Evolutionary conservation across 2,113 vertebrate genomes (phyloP).

Genomic region (Cheirogaleus medius): DNA sequence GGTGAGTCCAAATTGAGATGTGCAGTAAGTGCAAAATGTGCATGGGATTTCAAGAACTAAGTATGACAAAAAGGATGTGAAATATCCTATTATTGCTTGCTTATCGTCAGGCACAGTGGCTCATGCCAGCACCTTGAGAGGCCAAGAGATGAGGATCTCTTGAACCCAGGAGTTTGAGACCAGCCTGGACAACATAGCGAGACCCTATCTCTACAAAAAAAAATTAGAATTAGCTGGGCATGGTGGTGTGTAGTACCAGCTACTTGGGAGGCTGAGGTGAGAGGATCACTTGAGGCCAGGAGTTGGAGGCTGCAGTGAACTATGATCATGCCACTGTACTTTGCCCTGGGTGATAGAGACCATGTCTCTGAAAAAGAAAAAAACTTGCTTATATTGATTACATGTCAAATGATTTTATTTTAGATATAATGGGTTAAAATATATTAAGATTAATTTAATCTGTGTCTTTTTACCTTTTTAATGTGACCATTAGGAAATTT

Average conservation of each 20-base stretch:
- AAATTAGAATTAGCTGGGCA: background rate
- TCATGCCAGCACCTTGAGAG: background rate
- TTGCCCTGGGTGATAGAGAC: too few species aligned
- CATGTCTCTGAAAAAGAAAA: too few species aligned
- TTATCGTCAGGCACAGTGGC: too few species aligned
- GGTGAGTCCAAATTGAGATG: too few species aligned
- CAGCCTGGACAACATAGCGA: background rate
- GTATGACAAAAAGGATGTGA: background rate
- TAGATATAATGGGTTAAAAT: background rate
- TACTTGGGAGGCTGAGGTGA: background rate
- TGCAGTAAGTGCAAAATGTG: background rate
- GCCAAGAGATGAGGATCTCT: background rate
- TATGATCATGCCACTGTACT: background rate
- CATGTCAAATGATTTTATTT: background rate
- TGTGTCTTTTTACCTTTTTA: background rate
- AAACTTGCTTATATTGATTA: background rate
- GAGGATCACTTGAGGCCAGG: background rate
- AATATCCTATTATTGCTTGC: background rate
- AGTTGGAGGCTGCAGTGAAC: background rate
- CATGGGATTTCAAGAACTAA: background rate
- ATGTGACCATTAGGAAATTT: background rate
- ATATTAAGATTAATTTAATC: background rate
- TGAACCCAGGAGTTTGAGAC: background rate
- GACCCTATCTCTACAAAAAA: background rate
- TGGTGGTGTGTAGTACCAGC: background rate